Evolutionary conservation across 2,113 vertebrate genomes (phyloP).

Genomic region (Labeo rohita): DNA sequence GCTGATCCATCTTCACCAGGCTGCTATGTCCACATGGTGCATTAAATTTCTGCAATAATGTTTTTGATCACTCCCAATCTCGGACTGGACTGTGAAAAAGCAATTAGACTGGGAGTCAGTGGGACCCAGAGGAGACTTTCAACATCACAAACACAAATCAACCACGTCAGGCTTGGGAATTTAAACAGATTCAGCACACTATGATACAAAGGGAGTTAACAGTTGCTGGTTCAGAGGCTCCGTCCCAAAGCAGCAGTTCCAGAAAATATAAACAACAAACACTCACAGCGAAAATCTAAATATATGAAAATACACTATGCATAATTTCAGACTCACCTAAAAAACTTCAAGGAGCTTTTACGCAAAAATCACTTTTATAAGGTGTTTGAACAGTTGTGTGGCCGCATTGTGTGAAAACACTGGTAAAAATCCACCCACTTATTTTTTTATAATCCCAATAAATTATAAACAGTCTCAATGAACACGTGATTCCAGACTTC

Average conservation of each 20-base stretch:
- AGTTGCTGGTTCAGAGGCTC: slow-evolving; percentile 36
- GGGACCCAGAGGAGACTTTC: slow-evolving; percentile 51
- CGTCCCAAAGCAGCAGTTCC: slow-evolving; percentile 39
- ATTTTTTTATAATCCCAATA: too few species aligned
- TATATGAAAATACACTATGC: slow-evolving; percentile 8
- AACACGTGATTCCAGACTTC: too few species aligned
- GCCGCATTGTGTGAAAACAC: too few species aligned
- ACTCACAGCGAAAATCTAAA: slow-evolving; percentile 21
- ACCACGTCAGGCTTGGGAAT: slow-evolving; percentile 49
- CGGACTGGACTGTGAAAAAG: slow-evolving; percentile 47
- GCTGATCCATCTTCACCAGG: slow-evolving; percentile 50
- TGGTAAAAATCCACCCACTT: too few species aligned
- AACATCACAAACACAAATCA: slow-evolving; percentile 57
- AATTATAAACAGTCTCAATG: too few species aligned
- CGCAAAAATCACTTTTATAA: too few species aligned
- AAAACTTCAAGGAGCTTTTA: not conserved
- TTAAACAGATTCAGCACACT: slow-evolving; percentile 43
- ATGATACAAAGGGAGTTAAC: slow-evolving; percentile 38
- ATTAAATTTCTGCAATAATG: slow-evolving; percentile 54
- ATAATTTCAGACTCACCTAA: slow-evolving; percentile 24
- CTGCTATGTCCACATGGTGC: slow-evolving; percentile 36
- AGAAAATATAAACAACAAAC: slow-evolving; percentile 41
- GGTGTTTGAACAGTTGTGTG: too few species aligned
- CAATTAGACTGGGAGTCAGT: slow-evolving; percentile 54
- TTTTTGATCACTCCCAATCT: slow-evolving; percentile 52